Percentiles rank a stretch among this genome's conserved stretches.
phyloP scores from a whole-genome alignment of 2,113 vertebrate species.

The Catagonus wagneri region DNA sequence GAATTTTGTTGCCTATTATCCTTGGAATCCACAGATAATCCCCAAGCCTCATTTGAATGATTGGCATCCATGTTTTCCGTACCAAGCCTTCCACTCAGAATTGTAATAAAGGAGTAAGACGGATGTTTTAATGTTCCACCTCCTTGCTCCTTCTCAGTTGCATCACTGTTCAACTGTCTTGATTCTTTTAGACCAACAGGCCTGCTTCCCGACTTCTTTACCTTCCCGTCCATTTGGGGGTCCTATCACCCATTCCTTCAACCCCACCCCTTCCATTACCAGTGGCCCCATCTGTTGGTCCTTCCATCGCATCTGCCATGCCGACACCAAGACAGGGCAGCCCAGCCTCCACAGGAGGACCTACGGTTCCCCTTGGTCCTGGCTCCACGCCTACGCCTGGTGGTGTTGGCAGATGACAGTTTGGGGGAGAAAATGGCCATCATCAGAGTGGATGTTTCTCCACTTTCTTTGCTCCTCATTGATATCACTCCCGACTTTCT shows the following conservation, averaged over 20 bases:
- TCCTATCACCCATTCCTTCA: background rate
- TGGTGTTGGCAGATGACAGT: background rate
- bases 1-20: slow-evolving; percentile 62
- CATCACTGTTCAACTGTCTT: background rate
- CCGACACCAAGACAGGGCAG: background rate
- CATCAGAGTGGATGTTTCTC: background rate
- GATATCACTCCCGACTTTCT: background rate
- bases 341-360: background rate
- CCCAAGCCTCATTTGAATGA: slow-evolving; percentile 4
- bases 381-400: background rate
- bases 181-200: background rate
- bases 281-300: background rate
- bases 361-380: background rate
- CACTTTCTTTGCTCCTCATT: background rate
- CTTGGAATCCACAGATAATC: slow-evolving; percentile 61
- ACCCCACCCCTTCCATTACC: background rate
- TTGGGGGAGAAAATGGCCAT: background rate
- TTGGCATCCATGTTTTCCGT: slow-evolving; percentile 25
- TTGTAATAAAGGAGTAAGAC: background rate
- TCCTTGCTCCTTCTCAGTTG: background rate
- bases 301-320: background rate
- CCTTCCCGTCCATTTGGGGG: background rate
- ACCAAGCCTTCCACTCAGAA: slow-evolving; percentile 10
- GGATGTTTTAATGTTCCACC: background rate
- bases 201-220: background rate